Conservation (phyloP, 1,140 invertebrate genomes). For the Hermatobates lingyangjiaoensis region DNA sequence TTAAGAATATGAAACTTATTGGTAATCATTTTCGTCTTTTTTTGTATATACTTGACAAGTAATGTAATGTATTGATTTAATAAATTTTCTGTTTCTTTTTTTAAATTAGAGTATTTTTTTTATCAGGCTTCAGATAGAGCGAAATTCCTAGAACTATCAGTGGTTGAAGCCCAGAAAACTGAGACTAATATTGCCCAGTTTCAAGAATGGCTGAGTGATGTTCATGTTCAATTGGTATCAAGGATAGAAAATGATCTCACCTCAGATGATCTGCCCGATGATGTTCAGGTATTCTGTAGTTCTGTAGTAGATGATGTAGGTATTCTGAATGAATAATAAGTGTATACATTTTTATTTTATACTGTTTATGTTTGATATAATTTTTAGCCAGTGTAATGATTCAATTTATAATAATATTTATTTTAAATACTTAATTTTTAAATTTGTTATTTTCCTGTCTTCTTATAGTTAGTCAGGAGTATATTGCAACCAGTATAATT, state of each 20-base stretch:
- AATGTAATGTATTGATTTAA: too few relatives aligned
- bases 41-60: too few relatives aligned
- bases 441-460: neutral
- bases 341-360: neutral
- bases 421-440: slow-evolving; percentile 5
- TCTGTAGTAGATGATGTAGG: neutral
- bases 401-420: slow-evolving; percentile 3
- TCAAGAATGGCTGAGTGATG: slow-evolving; percentile 54
- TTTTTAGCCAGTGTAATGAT: too few relatives aligned
- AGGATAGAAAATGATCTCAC: slow-evolving; percentile 59
- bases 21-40: too few relatives aligned
- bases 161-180: slow-evolving; percentile 56
- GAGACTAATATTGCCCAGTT: slow-evolving; percentile 56
- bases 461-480: neutral
- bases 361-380: too few relatives aligned
- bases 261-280: slow-evolving; percentile 59
- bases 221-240: slow-evolving; percentile 47
- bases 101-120: neutral
- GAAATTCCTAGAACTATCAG: slow-evolving; percentile 48
- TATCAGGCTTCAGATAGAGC: slow-evolving; percentile 47
- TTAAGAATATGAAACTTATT: too few relatives aligned
- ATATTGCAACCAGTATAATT: neutral
- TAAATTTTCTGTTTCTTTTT: neutral
- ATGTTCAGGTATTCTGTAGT: slow-evolving; percentile 40
- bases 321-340: neutral